Evolutionary conservation across 2,113 vertebrate species (phyloP), one percentile per base, ranked within the genome.

Genomic region (Aphyosemion australe): DNA sequence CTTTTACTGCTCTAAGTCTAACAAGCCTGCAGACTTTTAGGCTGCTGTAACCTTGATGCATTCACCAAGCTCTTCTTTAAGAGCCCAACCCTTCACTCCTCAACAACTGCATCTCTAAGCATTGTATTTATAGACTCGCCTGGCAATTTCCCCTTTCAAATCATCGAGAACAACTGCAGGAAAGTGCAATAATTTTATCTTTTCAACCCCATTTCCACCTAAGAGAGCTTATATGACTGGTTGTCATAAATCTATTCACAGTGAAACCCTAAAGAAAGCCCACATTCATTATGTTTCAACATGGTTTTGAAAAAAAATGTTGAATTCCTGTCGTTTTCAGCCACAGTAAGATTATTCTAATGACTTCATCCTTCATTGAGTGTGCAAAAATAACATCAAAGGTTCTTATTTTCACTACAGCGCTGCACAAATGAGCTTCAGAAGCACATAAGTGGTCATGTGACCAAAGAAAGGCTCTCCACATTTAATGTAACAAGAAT

Each of bases 41-140:
- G 76, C 71, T 83, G 84, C 66, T 75, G 41, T 83, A 80, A 65
- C 84, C 74, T 90, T 90, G 84, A 77, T 47, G 72, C 47, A 50
- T 72, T 76, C 66, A 52, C 42, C 52, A 65, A 52, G 52, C 61
- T 76, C 42, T 34, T 60, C 63, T 65, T 75, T 69, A 74, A 34
- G 67, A 78, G 79, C 69, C 45, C 37, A 48, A 70, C 70, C 18
- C 70, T 80, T 52, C 50, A 59, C 68, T 67, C 53, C 75, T 84
- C 61, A 88, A 80, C 75, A 73, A 53, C 51, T 66, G 60, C 55
- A 65, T n/a, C 14, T 81, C 31, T 14, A 58, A 53, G 70, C 84
- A 87, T 78, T 89, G 74, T 87, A 87, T 82, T 88, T 90, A 76
- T 79, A 81, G 81, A 78, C 72, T 76, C 19, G 48, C 43, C 42